Base-by-base conservation (phyloP, 2,113 vertebrate genomes). In the Nothobranchius kuhntae region DNA sequence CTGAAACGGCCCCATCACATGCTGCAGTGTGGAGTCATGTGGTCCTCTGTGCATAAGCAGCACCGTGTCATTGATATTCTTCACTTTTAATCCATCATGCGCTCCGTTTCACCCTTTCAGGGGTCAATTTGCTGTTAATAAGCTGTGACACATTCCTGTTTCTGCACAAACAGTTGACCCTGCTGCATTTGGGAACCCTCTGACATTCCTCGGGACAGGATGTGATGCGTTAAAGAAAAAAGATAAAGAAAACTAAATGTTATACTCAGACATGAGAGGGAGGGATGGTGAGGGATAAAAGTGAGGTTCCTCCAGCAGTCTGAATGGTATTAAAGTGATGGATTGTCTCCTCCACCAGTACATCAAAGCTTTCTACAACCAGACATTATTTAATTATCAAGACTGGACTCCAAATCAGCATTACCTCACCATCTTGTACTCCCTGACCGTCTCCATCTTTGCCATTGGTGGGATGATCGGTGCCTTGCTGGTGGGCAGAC, bases 361-460 rank as follows among this genome's bases (percentile, higher is more conserved):
- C 80, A 96, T 97, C 63, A 96, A 96, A 87, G 80, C 85, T 66
- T 97, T 97, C 90, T 97, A 95, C 90, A 96, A 96, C 0, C 30
- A 88, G 74, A 94, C 94, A 0, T 87, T 93, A 75, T 26, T 82
- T 53, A 87, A 64, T 55, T 81, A 84, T 0, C 93, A 91, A 0
- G 87, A 91, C 5, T 89, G 78, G 0, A 73, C 73, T 46, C 78
- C 93, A 48, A 74, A 74, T 9, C 77, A 88, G 0, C 62, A 86
- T 4, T 38, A 63, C 38, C 86, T 97, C 57, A 96, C 93, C 0
- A 38, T 96, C 57, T 54, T 97, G 51, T 96, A 96, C 53, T 94
- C 95, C 5, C 70, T 95, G 73, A 97, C 95, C 0, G 95, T 97
- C 82, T 96, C 95, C 1, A 75, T 95, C 77, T 97, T 96, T 10